A percentile compares a stretch with the other conserved stretches of the same genome.
Conservation (phyloP, 2,113 vertebrate species). For the rat (Rattus norvegicus) region GRCr8 NC_086030.1:31124501-31125000, state of each 20-base stretch:
- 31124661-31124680: not conserved
- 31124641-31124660: not conserved
- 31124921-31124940: not conserved
- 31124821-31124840: not conserved
- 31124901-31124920: not conserved
- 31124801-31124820: not conserved
- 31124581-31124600: accelerated
- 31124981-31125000: not conserved
- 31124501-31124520: not conserved
- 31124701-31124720: not conserved
- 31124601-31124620: not conserved
- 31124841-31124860: not conserved
- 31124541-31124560: not conserved
- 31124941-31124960: not conserved
- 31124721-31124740: no score
- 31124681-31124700: not conserved
- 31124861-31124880: not conserved
- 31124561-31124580: not conserved
- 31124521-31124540: not conserved
- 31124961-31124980: not conserved
- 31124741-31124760: not conserved
- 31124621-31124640: not conserved
- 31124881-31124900: not conserved
- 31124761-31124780: not conserved
- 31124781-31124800: not conserved